Conservation (phyloP, 92 coral and sea anemone species). For the Zoanthus sociatus region DNA sequence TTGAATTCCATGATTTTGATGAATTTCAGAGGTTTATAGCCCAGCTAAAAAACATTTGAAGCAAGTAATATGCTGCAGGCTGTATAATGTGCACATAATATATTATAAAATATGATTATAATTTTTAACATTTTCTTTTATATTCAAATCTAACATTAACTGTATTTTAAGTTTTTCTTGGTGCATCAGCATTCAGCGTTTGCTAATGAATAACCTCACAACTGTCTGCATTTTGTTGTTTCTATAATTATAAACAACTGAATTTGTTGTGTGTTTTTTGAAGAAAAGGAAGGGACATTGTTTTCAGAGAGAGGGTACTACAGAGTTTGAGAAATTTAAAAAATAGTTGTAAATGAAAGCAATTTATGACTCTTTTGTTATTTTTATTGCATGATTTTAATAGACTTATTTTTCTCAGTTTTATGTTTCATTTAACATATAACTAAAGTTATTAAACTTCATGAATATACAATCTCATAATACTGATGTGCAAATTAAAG, state of each 20-base stretch:
- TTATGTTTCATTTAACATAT: neutral
- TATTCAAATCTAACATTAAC: no score
- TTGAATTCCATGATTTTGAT: no score
- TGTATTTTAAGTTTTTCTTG: neutral
- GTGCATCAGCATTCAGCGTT: neutral
- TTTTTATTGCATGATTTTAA: neutral
- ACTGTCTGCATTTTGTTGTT: neutral
- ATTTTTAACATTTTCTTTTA: no score
- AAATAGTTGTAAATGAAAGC: neutral
- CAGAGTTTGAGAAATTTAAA: constrained; percentile 4
- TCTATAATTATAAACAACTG: neutral
- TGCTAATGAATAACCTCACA: constrained; percentile 36
- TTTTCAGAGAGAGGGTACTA: constrained; percentile 53
- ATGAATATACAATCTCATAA: no score
- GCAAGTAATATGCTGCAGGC: no score
- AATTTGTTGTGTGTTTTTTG: neutral
- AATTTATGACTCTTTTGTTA: neutral
- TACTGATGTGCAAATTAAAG: no score
- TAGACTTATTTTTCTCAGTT: neutral
- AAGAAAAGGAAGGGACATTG: constrained; percentile 33
- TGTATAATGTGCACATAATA: neutral
- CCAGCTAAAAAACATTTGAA: no score
- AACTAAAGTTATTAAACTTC: no score
- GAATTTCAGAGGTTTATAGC: no score
- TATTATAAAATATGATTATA: no score